These are phyloP conservation scores for Porites lutea DNA, from an alignment of 64 coral and sea anemone species.

Conservation along the genomic window DNA sequence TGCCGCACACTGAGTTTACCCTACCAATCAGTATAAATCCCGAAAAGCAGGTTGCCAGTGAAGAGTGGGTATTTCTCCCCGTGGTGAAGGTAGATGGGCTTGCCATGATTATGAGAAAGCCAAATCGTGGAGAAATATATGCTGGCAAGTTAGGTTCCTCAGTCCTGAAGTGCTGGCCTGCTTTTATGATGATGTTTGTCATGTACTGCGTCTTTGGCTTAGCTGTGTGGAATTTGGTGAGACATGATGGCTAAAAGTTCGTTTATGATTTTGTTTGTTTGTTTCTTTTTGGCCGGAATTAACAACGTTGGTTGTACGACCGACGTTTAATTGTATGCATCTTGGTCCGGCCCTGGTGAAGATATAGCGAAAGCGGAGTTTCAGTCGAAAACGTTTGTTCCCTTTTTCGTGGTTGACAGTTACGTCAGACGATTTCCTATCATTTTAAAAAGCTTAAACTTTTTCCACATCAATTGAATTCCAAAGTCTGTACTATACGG, in stretches of 20 bases:
- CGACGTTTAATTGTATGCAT: no score
- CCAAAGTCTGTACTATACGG: no score
- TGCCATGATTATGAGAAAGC: conserved; percentile 18
- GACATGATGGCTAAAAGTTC: background rate
- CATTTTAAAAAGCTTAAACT: no score
- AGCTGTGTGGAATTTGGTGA: conserved; percentile 21
- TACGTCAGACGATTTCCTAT: no score
- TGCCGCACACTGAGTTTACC: background rate
- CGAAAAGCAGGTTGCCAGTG: background rate
- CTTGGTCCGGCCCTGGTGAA: no score
- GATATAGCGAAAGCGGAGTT: no score
- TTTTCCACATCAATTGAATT: no score
- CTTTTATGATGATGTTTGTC: background rate
- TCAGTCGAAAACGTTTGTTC: no score
- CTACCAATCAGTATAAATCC: conserved; percentile 10
- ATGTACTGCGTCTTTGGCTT: background rate
- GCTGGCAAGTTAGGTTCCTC: background rate
- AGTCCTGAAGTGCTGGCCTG: conserved; percentile 3
- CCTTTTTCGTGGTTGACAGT: no score
- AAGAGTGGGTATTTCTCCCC: conserved; percentile 17
- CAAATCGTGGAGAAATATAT: background rate
- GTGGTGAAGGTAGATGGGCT: conserved; percentile 26
- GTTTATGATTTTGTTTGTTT: no score
- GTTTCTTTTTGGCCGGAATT: no score
- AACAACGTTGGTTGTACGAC: no score